Conservation (phyloP, 2,888 invertebrate species). For the Therioaphis trifolii region DNA sequence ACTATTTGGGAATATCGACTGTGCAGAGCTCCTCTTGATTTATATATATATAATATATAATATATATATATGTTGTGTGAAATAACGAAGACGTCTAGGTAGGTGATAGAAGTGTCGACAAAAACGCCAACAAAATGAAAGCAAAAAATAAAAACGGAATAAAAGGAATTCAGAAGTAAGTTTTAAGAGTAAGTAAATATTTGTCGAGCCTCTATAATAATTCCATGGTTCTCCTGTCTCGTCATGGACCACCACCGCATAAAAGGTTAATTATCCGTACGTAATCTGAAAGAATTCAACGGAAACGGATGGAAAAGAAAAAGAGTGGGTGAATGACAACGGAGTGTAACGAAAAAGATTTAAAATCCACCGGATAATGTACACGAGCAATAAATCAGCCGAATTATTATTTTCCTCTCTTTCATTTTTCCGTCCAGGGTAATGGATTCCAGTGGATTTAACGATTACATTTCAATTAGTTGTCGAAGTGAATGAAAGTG, state of each 20-base stretch:
- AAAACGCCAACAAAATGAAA: too few species aligned
- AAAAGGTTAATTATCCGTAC: constrained; percentile 52
- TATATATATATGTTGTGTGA: too few species aligned
- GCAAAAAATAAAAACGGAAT: too few species aligned
- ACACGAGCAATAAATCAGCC: constrained; percentile 43
- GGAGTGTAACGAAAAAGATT: neutral
- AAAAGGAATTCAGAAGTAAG: constrained; percentile 44
- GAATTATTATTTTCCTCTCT: neutral
- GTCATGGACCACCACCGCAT: too few species aligned
- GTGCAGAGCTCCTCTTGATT: too few species aligned
- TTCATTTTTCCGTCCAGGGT: neutral
- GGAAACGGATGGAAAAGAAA: neutral
- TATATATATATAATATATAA: too few species aligned
- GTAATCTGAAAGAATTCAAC: constrained; percentile 41
- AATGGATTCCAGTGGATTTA: constrained; percentile 32
- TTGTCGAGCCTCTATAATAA: neutral
- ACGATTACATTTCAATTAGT: constrained; percentile 9
- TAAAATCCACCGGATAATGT: neutral
- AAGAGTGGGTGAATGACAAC: neutral
- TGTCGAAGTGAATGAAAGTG: neutral
- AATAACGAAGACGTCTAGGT: neutral
- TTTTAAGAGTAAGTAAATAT: constrained; percentile 40
- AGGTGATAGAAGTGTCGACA: constrained; percentile 17
- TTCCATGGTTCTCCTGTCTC: neutral
- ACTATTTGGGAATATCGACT: too few species aligned